A percentile compares a stretch with the other conserved stretches of the same genome.
These are phyloP conservation scores for Pollimyrus isidori DNA, from an alignment of 2,113 vertebrate genomes.

Conservation along the genomic window DNA sequence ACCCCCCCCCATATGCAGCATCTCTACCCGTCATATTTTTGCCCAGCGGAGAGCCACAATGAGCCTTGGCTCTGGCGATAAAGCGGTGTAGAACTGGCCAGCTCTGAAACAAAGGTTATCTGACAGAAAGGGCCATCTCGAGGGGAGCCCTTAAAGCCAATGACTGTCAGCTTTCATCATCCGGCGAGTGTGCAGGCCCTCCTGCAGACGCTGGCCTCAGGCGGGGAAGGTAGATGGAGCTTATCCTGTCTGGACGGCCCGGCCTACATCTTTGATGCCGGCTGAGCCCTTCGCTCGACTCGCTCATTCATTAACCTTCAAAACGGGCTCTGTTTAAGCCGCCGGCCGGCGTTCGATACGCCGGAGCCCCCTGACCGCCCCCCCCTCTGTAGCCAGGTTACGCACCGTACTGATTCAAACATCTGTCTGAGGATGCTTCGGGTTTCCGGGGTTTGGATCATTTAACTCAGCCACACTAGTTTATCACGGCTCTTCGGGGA, in stretches of 20 bases:
- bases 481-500: conserved; percentile 12
- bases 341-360: neutral
- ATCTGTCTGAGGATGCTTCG: neutral
- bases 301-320: conserved; percentile 30
- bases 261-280: conserved; percentile 23
- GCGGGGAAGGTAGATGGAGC: conserved; percentile 25
- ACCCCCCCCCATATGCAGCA: neutral
- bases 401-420: neutral
- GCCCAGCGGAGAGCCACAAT: neutral
- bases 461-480: conserved; percentile 1
- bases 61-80: conserved; percentile 12
- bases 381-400: conserved; percentile 21
- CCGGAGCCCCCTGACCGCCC: neutral
- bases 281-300: conserved; percentile 16
- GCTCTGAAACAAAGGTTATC: conserved; percentile 29
- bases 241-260: conserved; percentile 23
- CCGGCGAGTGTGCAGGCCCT: neutral
- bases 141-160: conserved; percentile 19
- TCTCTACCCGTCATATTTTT: neutral
- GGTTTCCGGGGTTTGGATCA: conserved; percentile 18
- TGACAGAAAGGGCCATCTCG: conserved; percentile 6
- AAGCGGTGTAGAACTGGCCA: conserved; percentile 14
- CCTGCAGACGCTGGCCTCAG: conserved; percentile 21
- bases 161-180: conserved; percentile 28
- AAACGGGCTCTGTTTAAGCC: conserved; percentile 19